Base-by-base conservation (phyloP, 2,113 vertebrate species). In the Oriolus oriolus region DNA sequence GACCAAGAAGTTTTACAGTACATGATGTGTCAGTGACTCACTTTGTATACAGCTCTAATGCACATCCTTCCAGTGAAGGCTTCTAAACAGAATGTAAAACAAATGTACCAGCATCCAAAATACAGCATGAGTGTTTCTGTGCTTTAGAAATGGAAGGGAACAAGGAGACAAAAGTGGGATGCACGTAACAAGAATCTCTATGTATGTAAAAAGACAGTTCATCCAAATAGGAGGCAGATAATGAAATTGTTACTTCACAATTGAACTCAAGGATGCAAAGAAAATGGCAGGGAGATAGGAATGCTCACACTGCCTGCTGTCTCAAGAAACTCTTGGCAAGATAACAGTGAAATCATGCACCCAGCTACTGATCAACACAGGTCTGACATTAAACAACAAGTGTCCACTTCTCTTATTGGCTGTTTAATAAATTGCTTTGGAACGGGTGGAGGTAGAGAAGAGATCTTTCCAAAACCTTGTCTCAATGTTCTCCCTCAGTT, bases 401-500 rank as follows among this genome's bases (percentile, higher is more conserved):
- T 81, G 92, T 90, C 90, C 76, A 86, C 49, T 80, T 85, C 90
- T 88, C 71, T 86, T 88, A 83, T 82, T 63, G 76, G 24, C 74
- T 87, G 57, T 69, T 94, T 94, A 95, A 95, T 50, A 94, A 93
- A 90, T 60, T 83, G 71, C 71, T 94, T 95, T 93, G 93, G 85
- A 96, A 93, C 0, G 10, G 63, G 63, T 53, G 33, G 39, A 94
- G 54, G 84, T 69, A 70, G 86, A 91, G 91, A 94, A 74, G 70
- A 87, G 82, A 66, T 80, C 66, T 90, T 95, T 95, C 92, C 92
- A 94, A 95, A 90, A 90, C 52, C 70, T 83, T 74, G 75, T 93
- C 82, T 93, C 85, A 80, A 0, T 81, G 82, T 83, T 95, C 85
- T 90, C 92, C 63, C 71, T 94, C 95, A 93, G 95, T 92, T 95